Conservation (phyloP, 2,888 invertebrate species). For the Cantharis rufa region DNA sequence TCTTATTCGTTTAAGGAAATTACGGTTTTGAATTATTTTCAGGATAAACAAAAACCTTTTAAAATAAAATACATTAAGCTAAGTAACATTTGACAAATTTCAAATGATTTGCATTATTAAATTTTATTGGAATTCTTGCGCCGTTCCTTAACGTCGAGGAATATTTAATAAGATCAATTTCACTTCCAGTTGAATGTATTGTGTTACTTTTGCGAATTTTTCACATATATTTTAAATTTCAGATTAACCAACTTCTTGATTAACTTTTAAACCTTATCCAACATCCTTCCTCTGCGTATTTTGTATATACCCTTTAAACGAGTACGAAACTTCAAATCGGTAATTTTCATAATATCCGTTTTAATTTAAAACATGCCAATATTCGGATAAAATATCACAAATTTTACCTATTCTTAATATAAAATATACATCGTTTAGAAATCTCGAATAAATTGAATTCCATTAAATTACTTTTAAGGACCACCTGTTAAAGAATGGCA, state of each 20-base stretch:
- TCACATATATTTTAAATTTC: background rate
- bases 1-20: background rate
- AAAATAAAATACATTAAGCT: background rate
- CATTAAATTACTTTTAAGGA: background rate
- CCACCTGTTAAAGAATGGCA: background rate
- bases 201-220: background rate
- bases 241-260: background rate
- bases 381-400: background rate
- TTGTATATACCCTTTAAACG: background rate
- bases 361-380: background rate
- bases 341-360: background rate
- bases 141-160: background rate
- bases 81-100: constrained; percentile 3
- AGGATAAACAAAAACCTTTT: background rate
- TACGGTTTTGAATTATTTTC: background rate
- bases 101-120: constrained; percentile 1
- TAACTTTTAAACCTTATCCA: background rate
- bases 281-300: background rate
- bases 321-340: background rate
- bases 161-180: constrained; percentile 3
- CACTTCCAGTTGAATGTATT: background rate
- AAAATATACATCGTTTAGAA: background rate
- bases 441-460: background rate
- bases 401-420: background rate
- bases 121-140: background rate